Base-by-base conservation (phyloP, 2,113 vertebrate genomes). In the Bothrops jararaca region DNA sequence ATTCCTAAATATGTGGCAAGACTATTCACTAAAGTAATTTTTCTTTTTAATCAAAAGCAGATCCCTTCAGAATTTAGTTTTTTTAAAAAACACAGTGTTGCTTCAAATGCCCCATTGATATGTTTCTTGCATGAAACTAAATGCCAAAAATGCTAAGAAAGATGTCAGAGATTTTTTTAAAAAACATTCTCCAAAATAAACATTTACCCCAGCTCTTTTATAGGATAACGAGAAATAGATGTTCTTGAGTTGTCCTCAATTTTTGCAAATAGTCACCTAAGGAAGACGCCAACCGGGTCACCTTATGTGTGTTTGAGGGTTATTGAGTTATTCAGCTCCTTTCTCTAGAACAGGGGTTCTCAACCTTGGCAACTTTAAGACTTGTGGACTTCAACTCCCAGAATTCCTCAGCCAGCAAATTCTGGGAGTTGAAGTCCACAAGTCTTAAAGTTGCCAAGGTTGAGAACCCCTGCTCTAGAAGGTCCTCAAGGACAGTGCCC, bases 1-100 rank as follows among this genome's bases (percentile, higher is more conserved):
- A 0, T 91, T 92, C 92, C 89, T 93, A 92, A 95, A 95, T 86
- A 92, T 87, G 80, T 91, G 89, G 91, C 86, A 69, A 92, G 48
- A 90, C 24, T 93, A 92, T 95, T 89, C 89, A 87, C 92, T 92
- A 58, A 90, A 57, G 89, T 80, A 91, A 57, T 88, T 86, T 42
- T 86, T 0, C 0, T n/a, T 10, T 42, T 86, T 85, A 48, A 92
- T 92, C 53, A 92, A 92, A 92, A 88, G 91, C 64, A 89, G 53
- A 92, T 92, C 85, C 86, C 92, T 92, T 92, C 85, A 48, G 88
- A 69, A 39, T 58, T 88, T 88, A 7, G 52, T 53, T 53, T 53
- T 12, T 50, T 29, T 26, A 18, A 57, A 93, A 88, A 88, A 56
- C 57, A 12, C 69, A 39, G 69, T 10, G 0, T 7, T 45, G 74